Evolutionary conservation across 2,797 vertebrate genomes (phyloP), one percentile per base, ranked within the genome.

Genomic region (Apogon hyalosoma): DNA sequence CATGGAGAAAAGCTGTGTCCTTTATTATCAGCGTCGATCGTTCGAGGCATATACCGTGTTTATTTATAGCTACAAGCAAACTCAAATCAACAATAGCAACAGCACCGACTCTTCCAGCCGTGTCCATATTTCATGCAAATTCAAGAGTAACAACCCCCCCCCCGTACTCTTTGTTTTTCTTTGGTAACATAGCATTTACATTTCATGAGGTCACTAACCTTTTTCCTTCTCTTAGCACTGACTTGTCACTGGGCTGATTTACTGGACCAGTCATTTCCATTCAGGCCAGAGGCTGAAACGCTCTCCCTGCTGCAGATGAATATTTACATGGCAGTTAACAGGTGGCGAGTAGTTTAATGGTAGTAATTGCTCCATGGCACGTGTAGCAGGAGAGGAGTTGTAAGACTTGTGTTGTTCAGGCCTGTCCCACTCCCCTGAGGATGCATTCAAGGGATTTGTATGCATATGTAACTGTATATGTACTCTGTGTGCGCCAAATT

Each of bases 311-410:
- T 81, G 75, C 81, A 78, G 79, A 92, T 89, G 84, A 90, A 92
- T 91, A 92, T 92, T 91, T 92, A 92, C 89, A 90, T 90, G 87
- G 87, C 89, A 79, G 90, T 90, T 92, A 93, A 92, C 92, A 92
- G 92, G 90, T 92, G 91, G 86, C 59, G 63, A 90, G 80, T 87
- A 81, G 83, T 89, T 92, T 87, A 90, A 90, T 90, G 82, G 77
- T 9, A 70, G 85, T 90, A 87, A 92, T 91, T 88, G 85, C 81
- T 79, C 39, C 58, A 11, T 63, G 87, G 87, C 83, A 85, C 82
- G 80, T 84, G 85, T 46, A 70, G 87, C 75, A 69, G 51, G 47
- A 77, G 68, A 83, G 67, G 75, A 82, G 75, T 63, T 79, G 63
- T 52, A 63, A 63, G 84, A 71, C 45, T 63, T 63, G 65, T 67